Percentiles rank a stretch among this genome's conserved stretches.
These are phyloP conservation scores for Clarias macrocephalus DNA, from an alignment of 2,113 vertebrate species.

Conservation along the genomic window DNA sequence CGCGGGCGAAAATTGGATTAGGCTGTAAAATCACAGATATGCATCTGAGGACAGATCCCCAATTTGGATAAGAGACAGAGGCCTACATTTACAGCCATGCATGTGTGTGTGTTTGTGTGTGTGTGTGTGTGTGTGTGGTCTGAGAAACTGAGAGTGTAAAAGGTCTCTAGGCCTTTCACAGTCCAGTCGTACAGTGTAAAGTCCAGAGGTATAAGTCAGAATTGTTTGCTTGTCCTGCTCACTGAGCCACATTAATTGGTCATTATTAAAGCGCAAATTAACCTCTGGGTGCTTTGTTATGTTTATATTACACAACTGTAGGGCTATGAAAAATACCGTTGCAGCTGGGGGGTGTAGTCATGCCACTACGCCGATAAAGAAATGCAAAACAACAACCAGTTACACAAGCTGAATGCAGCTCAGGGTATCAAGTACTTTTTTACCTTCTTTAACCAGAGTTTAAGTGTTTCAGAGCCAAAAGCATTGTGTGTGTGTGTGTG, in stretches of 20 bases:
- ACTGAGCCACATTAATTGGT: constrained; percentile 75
- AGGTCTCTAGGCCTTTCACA: constrained; percentile 15
- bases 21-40: constrained; percentile 54
- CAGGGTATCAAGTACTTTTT: too few species aligned
- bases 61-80: constrained; percentile 51
- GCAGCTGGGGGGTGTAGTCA: not conserved
- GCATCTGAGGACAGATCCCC: constrained; percentile 53
- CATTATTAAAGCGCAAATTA: constrained; percentile 75
- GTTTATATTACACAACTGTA: constrained; percentile 74
- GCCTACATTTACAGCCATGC: constrained; percentile 30
- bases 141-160: not conserved
- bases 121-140: constrained; percentile 56
- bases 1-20: constrained; percentile 42
- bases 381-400: constrained; percentile 9
- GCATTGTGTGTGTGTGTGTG: not conserved
- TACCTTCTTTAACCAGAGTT: not conserved
- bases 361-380: not conserved
- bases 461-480: not conserved
- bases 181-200: constrained; percentile 11
- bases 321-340: constrained; percentile 61
- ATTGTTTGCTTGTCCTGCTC: constrained; percentile 72
- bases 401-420: not conserved
- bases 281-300: constrained; percentile 72
- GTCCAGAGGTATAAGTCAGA: constrained; percentile 38
- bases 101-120: constrained; percentile 21